Base-by-base conservation (phyloP, 2,797 vertebrate genomes). In the Sphenodon punctatus region DNA sequence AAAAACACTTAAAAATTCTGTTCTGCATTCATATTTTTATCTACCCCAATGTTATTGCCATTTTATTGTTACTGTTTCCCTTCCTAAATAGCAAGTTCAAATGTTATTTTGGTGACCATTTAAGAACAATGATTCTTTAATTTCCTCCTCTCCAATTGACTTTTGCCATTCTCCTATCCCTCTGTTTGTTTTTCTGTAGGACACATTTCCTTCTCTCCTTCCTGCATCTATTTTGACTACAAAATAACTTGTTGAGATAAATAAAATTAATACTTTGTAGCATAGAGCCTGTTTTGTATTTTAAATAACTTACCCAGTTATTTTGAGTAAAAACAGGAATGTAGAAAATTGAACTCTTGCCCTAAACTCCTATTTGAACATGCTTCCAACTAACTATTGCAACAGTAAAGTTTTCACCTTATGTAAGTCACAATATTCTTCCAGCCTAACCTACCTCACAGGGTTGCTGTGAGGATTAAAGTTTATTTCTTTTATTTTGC, bases 241-340 rank as follows among this genome's bases (percentile, higher is more conserved):
- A 73, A 80, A 88, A 75, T 55, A 59, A 72, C 25, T 49, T 61
- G 46, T 30, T 56, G 53, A 60, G 22, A 27, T 55, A 77, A 48
- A 66, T 1, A 76, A 70, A 90, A 88, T 63, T 3, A 48, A 71
- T 23, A 23, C 7, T 32, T 68, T 39, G 80, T 41, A 61, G 67
- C 23, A 92, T 5, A 48, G 89, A 83, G 53, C 8, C 16, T 80
- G 16, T 15, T 80, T 30, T 80, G 41, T 75, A 43, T 49, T 55
- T 63, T 61, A 80, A 82, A 5, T 46, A 49, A 20, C 39, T 59
- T 45, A 59, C 42, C 80, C 74, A 5, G 5, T 2, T 41, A 78
- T 49, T 75, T 48, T 75, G 17, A 87, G 79, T 88, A 60, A 85
- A 87, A 80, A 43, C 42, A 84, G 23, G 19, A 82, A 72, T 8